Evolutionary conservation across 2,888 invertebrate species (phyloP), one percentile per base, ranked within the genome.

Genomic region (Pseudanteris insignis): DNA sequence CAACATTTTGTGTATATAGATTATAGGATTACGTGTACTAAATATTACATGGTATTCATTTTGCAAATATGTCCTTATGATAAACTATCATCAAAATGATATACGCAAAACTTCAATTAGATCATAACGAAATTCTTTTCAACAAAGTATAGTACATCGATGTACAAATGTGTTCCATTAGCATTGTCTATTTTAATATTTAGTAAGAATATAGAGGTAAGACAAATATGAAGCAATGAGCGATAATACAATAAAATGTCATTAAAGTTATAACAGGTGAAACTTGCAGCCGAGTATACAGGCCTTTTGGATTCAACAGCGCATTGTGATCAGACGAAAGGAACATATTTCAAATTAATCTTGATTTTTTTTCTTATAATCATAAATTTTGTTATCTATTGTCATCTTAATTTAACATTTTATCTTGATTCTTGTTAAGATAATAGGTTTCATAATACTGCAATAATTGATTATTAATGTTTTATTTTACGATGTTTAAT

Each of bases 81-180:
- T 29, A 34, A 26, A 29, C 9, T 25, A 41, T 2, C 14, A 36
- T 41, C 6, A 10, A 38, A 28, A 15, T 21, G n/a, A 11, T 26
- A 30, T 24, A 29, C 41, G 38, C 24, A 28, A 34, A 14, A 37
- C 21, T 33, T 15, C 4, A 18, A 8, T 29, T 9, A 55, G 18
- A 38, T 5, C 8, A 28, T 26, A 40, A 47, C 10, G 24, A 46
- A 38, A 14, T 40, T 33, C 47, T 34, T 33, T 57, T 36, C 36
- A 36, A 41, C 24, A 11, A 47, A 55, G 15, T 44, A 37, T 34
- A 24, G 37, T 58, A 51, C 30, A 37, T 44, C 40, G 18, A 38
- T 51, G 54, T 63, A 59, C 32, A 38, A 46, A 58, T 51, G 61
- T 61, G 54, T 61, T 64, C 53, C 58, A 64, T 58, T 54, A 53